Conservation (phyloP, 2,113 vertebrate species). For the Phalacrocorax carbo region DNA sequence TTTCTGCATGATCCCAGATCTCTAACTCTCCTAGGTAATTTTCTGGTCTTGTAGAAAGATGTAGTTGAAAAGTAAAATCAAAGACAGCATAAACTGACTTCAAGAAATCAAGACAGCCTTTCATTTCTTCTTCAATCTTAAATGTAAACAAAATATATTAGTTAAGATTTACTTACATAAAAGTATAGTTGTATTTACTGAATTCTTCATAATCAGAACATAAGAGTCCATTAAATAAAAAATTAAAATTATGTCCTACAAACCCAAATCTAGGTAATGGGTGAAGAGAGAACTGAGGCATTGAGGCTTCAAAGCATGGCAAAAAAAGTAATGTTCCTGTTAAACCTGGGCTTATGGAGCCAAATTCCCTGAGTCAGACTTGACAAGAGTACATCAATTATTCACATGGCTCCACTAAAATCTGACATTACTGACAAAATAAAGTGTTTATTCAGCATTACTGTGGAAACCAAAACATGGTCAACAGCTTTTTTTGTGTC, state of each 20-base stretch:
- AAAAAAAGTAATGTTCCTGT: background rate
- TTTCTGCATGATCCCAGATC: slow-evolving; percentile 90
- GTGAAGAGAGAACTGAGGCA: background rate
- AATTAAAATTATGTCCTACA: background rate
- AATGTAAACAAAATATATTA: background rate
- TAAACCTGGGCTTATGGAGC: background rate
- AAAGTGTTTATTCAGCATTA: background rate
- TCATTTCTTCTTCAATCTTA: slow-evolving; percentile 92
- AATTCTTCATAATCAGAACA: background rate
- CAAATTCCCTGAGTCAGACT: background rate
- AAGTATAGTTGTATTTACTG: background rate
- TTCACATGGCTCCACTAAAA: background rate
- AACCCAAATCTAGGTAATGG: background rate
- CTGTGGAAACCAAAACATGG: background rate
- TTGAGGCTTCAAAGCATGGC: background rate
- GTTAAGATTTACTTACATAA: background rate
- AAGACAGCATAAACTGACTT: slow-evolving; percentile 88
- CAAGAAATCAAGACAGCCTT: slow-evolving; percentile 89
- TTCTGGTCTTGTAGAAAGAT: slow-evolving; percentile 91
- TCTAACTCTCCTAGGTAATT: slow-evolving; percentile 86
- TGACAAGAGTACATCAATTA: background rate
- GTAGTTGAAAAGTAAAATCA: slow-evolving; percentile 92
- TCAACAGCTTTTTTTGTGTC: background rate
- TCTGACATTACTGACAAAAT: background rate
- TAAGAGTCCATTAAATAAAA: background rate